Evolutionary conservation across 1,140 invertebrate species (phyloP).

Genomic region (Micrasema longulum): DNA sequence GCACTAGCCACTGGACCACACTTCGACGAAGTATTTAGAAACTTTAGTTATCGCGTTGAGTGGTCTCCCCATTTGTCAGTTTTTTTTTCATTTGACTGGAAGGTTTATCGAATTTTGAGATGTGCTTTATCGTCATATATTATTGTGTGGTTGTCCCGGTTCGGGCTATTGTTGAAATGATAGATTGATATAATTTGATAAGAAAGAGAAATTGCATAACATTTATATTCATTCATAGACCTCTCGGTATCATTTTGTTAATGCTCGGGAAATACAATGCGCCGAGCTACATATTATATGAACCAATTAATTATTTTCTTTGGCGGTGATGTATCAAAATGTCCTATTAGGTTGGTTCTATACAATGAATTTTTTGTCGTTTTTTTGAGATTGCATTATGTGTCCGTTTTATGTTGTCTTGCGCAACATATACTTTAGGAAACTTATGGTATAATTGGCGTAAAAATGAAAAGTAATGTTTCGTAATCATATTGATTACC

Average conservation of each 20-base stretch:
- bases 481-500: too few relatives aligned
- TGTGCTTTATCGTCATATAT: slow-evolving; percentile 51
- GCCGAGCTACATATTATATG: slow-evolving; percentile 8
- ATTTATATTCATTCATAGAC: slow-evolving; percentile 37
- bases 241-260: slow-evolving; percentile 31
- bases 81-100: slow-evolving; percentile 47
- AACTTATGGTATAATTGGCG: too few relatives aligned
- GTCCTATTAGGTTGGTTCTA: slow-evolving; percentile 13
- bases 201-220: slow-evolving; percentile 44
- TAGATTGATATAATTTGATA: slow-evolving; percentile 48
- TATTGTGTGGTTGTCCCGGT: slow-evolving; percentile 29
- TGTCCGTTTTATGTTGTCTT: not conserved
- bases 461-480: too few relatives aligned
- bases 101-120: slow-evolving; percentile 52
- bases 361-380: not conserved
- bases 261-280: slow-evolving; percentile 25
- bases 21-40: too few relatives aligned
- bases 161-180: slow-evolving; percentile 44
- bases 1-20: too few relatives aligned
- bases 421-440: too few relatives aligned
- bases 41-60: slow-evolving; percentile 14
- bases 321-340: slow-evolving; percentile 29
- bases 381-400: not conserved
- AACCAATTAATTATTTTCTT: slow-evolving; percentile 35
- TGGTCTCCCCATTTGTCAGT: slow-evolving; percentile 32